Evolutionary conservation across 2,888 invertebrate species (phyloP).

Genomic region (Cheilosia impressa): DNA sequence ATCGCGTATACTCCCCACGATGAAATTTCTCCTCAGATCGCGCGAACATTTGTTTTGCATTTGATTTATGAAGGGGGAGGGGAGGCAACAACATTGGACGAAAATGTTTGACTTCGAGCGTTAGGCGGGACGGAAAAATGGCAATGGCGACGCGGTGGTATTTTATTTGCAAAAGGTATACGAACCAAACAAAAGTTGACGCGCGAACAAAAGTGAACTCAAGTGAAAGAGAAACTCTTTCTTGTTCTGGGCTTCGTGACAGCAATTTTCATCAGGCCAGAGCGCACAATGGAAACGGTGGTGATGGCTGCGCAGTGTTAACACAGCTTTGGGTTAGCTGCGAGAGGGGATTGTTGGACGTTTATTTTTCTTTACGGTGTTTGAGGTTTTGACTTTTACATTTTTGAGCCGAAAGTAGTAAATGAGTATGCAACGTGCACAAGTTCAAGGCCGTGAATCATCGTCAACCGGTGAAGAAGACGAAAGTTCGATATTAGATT

Average conservation of each 20-base stretch:
- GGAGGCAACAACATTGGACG: constrained; percentile 50
- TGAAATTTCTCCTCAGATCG: constrained; percentile 64
- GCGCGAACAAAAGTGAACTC: constrained; percentile 73
- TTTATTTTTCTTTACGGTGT: constrained; percentile 6
- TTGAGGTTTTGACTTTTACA: constrained; percentile 68
- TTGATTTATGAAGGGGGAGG: constrained; percentile 31
- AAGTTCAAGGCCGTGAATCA: constrained; percentile 72
- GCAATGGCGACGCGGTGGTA: constrained; percentile 29
- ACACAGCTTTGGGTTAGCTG: constrained; percentile 38
- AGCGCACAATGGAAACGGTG: constrained; percentile 34
- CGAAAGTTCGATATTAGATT: constrained; percentile 23
- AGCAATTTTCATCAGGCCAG: constrained; percentile 73
- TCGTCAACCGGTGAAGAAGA: constrained; percentile 2
- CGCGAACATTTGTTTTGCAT: constrained; percentile 32
- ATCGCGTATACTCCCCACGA: constrained; percentile 60
- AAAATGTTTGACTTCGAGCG: constrained; percentile 47
- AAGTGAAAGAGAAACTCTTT: constrained; percentile 75
- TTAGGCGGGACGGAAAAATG: not conserved
- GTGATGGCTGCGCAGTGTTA: constrained; percentile 29
- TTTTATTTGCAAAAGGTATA: constrained; percentile 70
- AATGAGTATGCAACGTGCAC: constrained; percentile 62
- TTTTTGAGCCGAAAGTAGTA: constrained; percentile 69
- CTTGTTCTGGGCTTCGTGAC: constrained; percentile 71
- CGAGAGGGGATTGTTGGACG: constrained; percentile 6
- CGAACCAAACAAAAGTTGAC: constrained; percentile 72